Conservation (phyloP, 2,797 vertebrate genomes). For the Chelidonichthys spinosus region DNA sequence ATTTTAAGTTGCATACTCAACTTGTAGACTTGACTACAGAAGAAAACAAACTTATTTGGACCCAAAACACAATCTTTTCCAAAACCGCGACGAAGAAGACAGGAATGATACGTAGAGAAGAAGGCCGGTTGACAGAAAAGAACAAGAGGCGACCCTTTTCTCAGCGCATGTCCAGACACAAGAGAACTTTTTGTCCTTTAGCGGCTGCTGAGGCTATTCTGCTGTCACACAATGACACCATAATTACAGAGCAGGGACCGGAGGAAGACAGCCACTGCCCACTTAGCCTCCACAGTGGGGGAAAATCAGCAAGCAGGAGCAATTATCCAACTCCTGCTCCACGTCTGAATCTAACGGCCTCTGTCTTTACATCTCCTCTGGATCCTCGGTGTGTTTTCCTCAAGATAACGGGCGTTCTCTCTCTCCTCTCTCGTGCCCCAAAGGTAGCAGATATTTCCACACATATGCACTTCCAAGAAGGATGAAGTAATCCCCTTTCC, state of each 20-base stretch:
- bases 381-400: slow-evolving; percentile 42
- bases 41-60: too few relatives aligned
- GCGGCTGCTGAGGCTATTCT: slow-evolving; percentile 48
- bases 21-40: too few relatives aligned
- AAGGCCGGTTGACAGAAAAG: slow-evolving; percentile 20
- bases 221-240: slow-evolving; percentile 69
- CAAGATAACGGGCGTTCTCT: slow-evolving; percentile 35
- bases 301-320: slow-evolving; percentile 57
- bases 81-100: slow-evolving; percentile 1
- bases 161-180: slow-evolving; percentile 33
- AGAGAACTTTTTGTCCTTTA: slow-evolving; percentile 58
- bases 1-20: too few relatives aligned
- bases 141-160: slow-evolving; percentile 15
- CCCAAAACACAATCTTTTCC: neutral
- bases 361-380: slow-evolving; percentile 41
- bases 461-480: slow-evolving; percentile 52
- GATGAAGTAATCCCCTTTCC: slow-evolving; percentile 52
- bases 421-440: slow-evolving; percentile 15
- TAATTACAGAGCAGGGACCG: slow-evolving; percentile 71
- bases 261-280: slow-evolving; percentile 64
- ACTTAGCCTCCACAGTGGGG: slow-evolving; percentile 55
- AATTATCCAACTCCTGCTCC: slow-evolving; percentile 59
- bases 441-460: slow-evolving; percentile 45
- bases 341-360: slow-evolving; percentile 41
- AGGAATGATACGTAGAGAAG: slow-evolving; percentile 2